A percentile compares a stretch with the other conserved stretches of the same genome.
Evolutionary conservation across 2,797 vertebrate species (phyloP).

Genomic region (Glyptemys insculpta): DNA sequence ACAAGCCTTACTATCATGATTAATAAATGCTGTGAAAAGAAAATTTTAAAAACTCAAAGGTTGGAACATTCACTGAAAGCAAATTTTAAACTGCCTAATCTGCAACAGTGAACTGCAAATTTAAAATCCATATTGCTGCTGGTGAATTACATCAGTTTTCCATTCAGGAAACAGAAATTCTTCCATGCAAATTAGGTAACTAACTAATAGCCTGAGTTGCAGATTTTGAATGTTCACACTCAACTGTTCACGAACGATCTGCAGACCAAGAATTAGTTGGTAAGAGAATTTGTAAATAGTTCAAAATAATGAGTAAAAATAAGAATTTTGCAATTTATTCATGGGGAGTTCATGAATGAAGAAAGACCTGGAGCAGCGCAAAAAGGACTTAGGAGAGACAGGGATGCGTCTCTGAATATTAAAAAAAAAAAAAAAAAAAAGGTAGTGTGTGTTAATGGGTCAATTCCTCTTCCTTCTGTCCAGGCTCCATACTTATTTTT

Average conservation of each 20-base stretch:
- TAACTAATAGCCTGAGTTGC: neutral
- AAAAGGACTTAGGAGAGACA: neutral
- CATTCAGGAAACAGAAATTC: constrained; percentile 1
- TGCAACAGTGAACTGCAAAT: neutral
- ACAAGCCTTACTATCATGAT: neutral
- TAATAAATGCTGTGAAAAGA: neutral
- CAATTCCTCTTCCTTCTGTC: neutral
- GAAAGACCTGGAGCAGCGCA: neutral
- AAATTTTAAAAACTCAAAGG: neutral
- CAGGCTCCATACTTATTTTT: neutral
- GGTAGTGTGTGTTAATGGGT: neutral
- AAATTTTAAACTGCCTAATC: constrained; percentile 12
- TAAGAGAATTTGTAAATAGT: neutral
- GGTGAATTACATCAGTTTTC: neutral
- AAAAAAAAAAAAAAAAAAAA: neutral
- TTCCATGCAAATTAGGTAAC: neutral
- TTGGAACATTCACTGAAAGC: neutral
- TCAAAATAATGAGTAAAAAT: neutral
- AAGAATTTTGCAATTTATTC: neutral
- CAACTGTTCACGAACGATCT: neutral
- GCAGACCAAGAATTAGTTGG: neutral
- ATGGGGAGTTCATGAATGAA: neutral
- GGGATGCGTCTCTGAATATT: neutral
- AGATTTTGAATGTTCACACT: neutral
- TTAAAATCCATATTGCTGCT: constrained; percentile 3